Evolutionary conservation across 2,797 vertebrate species (phyloP), one percentile per base, ranked within the genome.

Genomic region (Semaprochilodus insignis): DNA sequence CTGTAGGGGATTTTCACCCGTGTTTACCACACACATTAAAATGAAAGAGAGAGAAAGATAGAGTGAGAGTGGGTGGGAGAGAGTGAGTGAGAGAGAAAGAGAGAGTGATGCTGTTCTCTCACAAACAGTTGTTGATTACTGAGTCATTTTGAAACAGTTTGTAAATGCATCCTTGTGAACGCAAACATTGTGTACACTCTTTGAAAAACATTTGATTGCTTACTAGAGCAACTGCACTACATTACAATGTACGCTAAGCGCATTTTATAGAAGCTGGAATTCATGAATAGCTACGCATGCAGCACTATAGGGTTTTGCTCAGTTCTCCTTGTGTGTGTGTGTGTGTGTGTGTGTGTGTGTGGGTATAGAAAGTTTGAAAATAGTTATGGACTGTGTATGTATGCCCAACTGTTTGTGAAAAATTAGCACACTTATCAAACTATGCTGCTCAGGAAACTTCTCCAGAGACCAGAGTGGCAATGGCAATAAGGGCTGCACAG

Each of bases 1-100:
- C 92, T 90, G 88, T 85, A 73, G 88, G 88, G 88, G 85, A 79
- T 79, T 60, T 81, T 72, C 67, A 31, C 59, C 62, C 63, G 27
- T 62, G 23, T 74, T 21, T 83, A 52, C 27, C 63, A 67, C 71
- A 31, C 59, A 44, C 25, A 52, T 69, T 65, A 19, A 55, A 73
- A 31, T 54, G 48, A 11, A 48, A 34, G 16, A 55, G 51, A 19
- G 51, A 51, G 23, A 17, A 51, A 7, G 70, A 52, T 6, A 25
- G n/a, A 27, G 70, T 5, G 27, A 21, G 70, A 17, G 70, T 7
- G 48, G 21, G 25, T 19, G 51, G 57, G 57, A 69, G 57, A 51
- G 65, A 71, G 40, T 6, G 62, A 67, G 63, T 25, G 59, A 23
- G 57, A 21, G 57, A 10, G 57, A 23, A 19, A 16, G 60, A 31